A percentile compares a stretch with the other conserved stretches of the same genome.
Evolutionary conservation across 23 tunicate genomes (phyloP).

Genomic region (Halocynthia roretzi): DNA sequence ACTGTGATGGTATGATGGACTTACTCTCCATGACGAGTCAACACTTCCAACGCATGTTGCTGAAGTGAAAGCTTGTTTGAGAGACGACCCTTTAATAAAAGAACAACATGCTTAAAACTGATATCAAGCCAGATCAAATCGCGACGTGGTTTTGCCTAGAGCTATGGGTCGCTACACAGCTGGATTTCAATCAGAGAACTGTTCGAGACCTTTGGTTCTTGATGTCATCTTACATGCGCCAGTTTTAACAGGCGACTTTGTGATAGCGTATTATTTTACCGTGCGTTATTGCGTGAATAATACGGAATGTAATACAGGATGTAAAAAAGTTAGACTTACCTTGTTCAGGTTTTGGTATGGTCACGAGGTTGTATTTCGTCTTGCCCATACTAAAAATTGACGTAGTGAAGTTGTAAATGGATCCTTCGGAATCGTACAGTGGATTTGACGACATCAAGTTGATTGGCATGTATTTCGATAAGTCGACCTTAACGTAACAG

Average conservation of each 20-base stretch:
- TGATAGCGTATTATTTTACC: not conserved
- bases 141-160: no score
- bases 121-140: no score
- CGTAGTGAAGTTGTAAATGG: conserved; percentile 59
- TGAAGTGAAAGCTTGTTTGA: conserved; percentile 28
- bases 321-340: not conserved
- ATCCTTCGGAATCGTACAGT: conserved; percentile 53
- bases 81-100: conserved; percentile 17
- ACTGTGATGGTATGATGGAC: conserved; percentile 93
- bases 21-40: conserved; percentile 62
- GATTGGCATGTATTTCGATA: conserved; percentile 68
- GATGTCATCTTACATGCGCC: no score
- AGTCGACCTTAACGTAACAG: conserved; percentile 40
- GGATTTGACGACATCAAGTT: conserved; percentile 89
- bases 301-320: not conserved
- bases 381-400: conserved; percentile 65
- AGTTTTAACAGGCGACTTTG: not conserved
- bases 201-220: no score
- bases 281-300: not conserved
- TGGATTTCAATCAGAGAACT: not conserved
- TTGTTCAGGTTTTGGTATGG: conserved; percentile 31
- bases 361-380: conserved; percentile 69
- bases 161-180: not conserved
- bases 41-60: conserved; percentile 42
- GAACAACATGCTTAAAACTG: not conserved